Conservation (phyloP, 2,888 invertebrate genomes). For the Sarcophaga subvicina region DNA sequence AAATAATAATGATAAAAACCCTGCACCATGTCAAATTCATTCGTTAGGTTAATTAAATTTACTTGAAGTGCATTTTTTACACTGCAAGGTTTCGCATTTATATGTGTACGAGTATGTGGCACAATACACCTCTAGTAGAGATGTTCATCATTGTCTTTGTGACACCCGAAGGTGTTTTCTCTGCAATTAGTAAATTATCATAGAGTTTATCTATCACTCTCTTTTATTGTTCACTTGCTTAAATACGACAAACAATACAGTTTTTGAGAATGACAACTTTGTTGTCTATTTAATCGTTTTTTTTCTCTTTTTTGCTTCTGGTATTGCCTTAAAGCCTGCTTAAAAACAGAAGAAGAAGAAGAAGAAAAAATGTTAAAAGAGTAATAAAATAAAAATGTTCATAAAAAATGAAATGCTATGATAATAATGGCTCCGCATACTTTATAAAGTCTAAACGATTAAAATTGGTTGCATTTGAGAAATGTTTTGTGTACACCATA, state of each 20-base stretch:
- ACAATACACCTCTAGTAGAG: not conserved
- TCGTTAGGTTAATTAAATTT: no score
- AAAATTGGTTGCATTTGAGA: slow-evolving; percentile 49
- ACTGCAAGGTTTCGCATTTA: no score
- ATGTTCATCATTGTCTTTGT: not conserved
- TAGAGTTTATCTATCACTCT: slow-evolving; percentile 20
- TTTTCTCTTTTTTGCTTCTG: slow-evolving; percentile 17
- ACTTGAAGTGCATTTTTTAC: no score
- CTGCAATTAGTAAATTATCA: slow-evolving; percentile 46
- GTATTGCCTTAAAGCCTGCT: slow-evolving; percentile 17
- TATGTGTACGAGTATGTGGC: not conserved
- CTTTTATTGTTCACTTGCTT: not conserved
- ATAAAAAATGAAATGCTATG: not conserved
- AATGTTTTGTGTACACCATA: slow-evolving; percentile 1
- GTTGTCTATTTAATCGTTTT: slow-evolving; percentile 29
- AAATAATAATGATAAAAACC: no score
- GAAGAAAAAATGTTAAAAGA: slow-evolving; percentile 12
- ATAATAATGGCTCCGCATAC: slow-evolving; percentile 21
- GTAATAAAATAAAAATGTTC: not conserved
- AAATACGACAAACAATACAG: not conserved
- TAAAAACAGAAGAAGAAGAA: not conserved
- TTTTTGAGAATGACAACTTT: slow-evolving; percentile 21
- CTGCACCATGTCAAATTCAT: no score
- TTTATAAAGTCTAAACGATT: slow-evolving; percentile 46
- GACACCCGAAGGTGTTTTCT: slow-evolving; percentile 16